These are phyloP conservation scores for Aldabrachelys gigantea DNA, from an alignment of 2,113 vertebrate species.

Conservation along the genomic window DNA sequence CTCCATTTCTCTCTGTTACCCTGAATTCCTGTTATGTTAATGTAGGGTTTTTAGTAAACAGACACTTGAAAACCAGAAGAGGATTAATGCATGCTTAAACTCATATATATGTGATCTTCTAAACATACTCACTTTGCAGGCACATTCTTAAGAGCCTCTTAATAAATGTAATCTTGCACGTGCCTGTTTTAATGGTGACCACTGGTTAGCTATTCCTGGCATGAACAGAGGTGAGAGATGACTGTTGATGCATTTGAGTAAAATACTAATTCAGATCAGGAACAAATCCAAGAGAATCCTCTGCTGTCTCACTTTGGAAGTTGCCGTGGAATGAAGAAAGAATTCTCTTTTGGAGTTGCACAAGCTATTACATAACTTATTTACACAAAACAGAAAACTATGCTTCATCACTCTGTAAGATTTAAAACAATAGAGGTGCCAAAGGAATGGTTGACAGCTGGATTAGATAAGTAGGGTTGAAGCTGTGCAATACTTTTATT, in stretches of 20 bases:
- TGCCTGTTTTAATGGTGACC: background rate
- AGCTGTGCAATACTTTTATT: constrained; percentile 24
- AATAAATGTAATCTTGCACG: background rate
- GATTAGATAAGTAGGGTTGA: constrained; percentile 34
- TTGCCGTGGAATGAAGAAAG: background rate
- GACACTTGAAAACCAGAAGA: background rate
- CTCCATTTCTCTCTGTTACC: background rate
- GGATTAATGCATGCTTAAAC: background rate
- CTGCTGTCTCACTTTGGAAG: background rate
- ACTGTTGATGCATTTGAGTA: background rate
- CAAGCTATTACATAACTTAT: background rate
- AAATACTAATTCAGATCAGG: background rate
- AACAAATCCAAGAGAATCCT: background rate
- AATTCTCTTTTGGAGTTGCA: background rate
- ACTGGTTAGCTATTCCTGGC: background rate
- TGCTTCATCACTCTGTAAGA: background rate
- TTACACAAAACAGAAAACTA: background rate
- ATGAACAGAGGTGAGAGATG: background rate
- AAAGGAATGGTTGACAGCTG: constrained; percentile 19
- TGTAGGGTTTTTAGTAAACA: too few species aligned
- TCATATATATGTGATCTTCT: background rate
- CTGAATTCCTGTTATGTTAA: background rate
- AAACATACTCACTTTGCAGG: background rate
- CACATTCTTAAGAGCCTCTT: background rate
- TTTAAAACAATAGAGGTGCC: background rate